phyloP scores from a whole-genome alignment of 35 echinoderm and acorn worm genomes.

The Hemicentrotus pulcherrimus region DNA sequence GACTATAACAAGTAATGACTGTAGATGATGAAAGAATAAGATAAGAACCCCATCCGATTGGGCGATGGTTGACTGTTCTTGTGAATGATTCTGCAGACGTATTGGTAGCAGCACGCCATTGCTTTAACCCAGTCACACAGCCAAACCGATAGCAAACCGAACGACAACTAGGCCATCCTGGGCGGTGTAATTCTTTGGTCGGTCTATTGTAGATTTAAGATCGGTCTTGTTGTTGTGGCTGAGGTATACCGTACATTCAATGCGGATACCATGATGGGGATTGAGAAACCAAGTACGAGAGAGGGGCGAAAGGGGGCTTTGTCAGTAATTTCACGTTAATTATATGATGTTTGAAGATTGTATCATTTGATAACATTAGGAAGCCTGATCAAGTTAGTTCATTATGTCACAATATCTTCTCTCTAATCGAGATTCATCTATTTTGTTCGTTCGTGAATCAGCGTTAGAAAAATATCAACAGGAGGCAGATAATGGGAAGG shows the following conservation, averaged over 20 bases:
- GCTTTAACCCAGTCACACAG: not conserved
- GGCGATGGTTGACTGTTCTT: not conserved
- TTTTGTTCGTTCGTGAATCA: not conserved
- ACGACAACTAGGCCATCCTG: too few relatives aligned
- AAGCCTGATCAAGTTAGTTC: not conserved
- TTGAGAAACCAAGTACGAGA: not conserved
- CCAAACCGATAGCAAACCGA: too few relatives aligned
- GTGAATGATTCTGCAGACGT: not conserved
- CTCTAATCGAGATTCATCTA: not conserved
- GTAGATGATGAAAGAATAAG: not conserved
- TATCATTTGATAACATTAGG: constrained; percentile 1
- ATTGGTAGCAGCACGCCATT: not conserved
- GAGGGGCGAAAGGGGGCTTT: not conserved
- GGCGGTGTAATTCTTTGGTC: too few relatives aligned
- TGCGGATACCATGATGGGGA: not conserved
- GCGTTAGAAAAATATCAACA: constrained; percentile 4
- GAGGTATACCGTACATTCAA: not conserved
- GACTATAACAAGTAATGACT: constrained; percentile 37
- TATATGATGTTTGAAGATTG: not conserved
- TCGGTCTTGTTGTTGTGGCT: too few relatives aligned
- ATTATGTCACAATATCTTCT: not conserved
- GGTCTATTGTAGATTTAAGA: too few relatives aligned
- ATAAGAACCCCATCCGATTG: not conserved
- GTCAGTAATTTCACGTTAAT: not conserved
- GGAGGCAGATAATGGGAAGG: too few relatives aligned